These are phyloP conservation scores for Lagopus muta DNA, from an alignment of 2,113 vertebrate species.

Conservation along the genomic window DNA sequence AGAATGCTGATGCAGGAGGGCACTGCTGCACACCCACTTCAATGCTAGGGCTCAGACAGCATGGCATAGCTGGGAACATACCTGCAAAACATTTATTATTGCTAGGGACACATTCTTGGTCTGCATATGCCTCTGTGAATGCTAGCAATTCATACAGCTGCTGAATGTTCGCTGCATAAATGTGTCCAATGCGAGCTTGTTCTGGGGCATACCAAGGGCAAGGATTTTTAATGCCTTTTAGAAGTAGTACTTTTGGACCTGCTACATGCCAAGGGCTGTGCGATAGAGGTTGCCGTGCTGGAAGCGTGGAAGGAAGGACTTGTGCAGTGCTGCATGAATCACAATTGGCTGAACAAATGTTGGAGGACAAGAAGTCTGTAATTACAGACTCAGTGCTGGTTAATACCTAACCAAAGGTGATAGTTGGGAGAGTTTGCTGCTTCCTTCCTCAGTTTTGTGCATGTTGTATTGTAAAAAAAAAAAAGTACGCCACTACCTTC, in stretches of 20 bases:
- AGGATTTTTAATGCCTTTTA: neutral
- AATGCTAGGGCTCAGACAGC: neutral
- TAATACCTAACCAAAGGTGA: slow-evolving; percentile 36
- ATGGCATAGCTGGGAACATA: neutral
- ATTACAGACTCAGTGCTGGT: neutral
- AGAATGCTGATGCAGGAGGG: slow-evolving; percentile 2
- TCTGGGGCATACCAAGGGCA: neutral
- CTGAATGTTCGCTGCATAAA: accelerated
- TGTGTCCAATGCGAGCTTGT: accelerated
- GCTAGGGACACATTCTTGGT: neutral
- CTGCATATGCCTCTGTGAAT: neutral
- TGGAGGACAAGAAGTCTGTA: slow-evolving; percentile 46
- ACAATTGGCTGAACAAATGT: slow-evolving; percentile 35
- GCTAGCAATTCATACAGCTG: neutral
- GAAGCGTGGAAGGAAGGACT: slow-evolving; percentile 23
- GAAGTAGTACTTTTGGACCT: neutral
- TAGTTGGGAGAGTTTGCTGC: neutral
- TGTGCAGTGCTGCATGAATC: slow-evolving; percentile 28
- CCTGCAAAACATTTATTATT: neutral
- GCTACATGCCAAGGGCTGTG: neutral
- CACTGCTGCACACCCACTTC: neutral
- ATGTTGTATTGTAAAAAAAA: neutral
- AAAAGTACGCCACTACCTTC: neutral
- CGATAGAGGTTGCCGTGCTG: neutral
- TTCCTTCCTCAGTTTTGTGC: neutral